Conservation (phyloP, 2,113 vertebrate genomes). For the Muntiacus muntjak region DNA sequence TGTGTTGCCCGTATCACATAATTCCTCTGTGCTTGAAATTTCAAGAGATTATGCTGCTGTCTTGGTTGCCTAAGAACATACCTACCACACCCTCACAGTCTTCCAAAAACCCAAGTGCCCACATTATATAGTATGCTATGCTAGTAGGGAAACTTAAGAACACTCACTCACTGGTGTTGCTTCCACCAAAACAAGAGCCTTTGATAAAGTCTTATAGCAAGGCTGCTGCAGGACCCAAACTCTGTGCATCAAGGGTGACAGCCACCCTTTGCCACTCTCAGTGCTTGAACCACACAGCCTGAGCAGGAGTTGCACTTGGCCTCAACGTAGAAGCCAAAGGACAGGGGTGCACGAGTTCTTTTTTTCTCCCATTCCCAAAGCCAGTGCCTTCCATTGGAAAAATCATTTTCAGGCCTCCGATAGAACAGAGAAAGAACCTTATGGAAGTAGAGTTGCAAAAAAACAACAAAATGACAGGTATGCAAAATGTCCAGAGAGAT, state of each 20-base stretch:
- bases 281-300: neutral
- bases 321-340: neutral
- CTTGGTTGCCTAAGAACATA: neutral
- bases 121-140: neutral
- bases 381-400: neutral
- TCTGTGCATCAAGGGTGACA: neutral
- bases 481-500: neutral
- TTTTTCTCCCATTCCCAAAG: neutral
- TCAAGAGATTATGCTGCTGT: neutral
- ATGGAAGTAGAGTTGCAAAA: neutral
- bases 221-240: neutral
- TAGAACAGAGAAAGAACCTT: neutral
- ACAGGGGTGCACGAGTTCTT: neutral
- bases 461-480: neutral
- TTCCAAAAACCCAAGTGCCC: neutral
- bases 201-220: neutral
- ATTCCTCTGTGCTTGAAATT: neutral
- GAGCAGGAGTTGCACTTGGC: neutral
- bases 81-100: fast-evolving
- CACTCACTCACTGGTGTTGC: neutral
- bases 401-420: neutral
- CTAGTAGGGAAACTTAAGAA: neutral
- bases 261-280: neutral
- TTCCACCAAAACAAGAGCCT: neutral
- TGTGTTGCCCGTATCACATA: neutral